Evolutionary conservation across 2,113 vertebrate genomes (phyloP), one percentile per base, ranked within the genome.

Genomic region (Heterocephalus glaber): DNA sequence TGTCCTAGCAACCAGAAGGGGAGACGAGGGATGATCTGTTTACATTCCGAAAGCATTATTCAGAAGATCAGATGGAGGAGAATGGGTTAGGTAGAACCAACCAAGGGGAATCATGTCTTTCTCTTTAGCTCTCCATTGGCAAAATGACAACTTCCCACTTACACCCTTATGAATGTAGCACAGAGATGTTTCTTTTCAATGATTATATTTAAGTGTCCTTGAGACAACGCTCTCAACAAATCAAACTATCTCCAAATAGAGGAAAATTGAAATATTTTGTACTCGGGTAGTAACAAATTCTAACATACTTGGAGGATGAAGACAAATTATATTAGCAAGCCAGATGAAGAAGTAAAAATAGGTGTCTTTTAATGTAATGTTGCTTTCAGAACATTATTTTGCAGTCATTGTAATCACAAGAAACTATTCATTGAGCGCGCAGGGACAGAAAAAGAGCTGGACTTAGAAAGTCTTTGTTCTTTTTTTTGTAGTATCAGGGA

Each of bases 201-300:
- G 87, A 47, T 84, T 88, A 47, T 52, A 84, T 79, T 91, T 88
- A 16, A 58, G 19, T 20, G 56, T 58, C 56, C 56, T 58, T 58
- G 56, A 66, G 77, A n/a, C 20, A 85, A 89, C 41, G 81, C 66
- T 90, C 49, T 44, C 38, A 68, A 92, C 76, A 54, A 88, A 86
- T 77, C n/a, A 70, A 38, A 79, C 70, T 76, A 68, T 79, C 44
- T 10, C 70, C 90, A 81, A 92, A 63, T 88, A 65, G 93, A 68
- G 93, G 83, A 91, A 95, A 96, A 83, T 7, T n/a, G 72, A 91
- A 86, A 68, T 88, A 11, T 92, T 82, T 89, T 96, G 56, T 89
- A 49, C 54, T 89, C 11, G 33, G 58, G 54, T 60, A 30, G 72
- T 7, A 77, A 60, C 52, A 77, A 49, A 83, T 56, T 92, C 68